These are phyloP conservation scores for Steinernema scapterisci DNA, from an alignment of 2,888 invertebrate species.

Conservation along the genomic window DNA sequence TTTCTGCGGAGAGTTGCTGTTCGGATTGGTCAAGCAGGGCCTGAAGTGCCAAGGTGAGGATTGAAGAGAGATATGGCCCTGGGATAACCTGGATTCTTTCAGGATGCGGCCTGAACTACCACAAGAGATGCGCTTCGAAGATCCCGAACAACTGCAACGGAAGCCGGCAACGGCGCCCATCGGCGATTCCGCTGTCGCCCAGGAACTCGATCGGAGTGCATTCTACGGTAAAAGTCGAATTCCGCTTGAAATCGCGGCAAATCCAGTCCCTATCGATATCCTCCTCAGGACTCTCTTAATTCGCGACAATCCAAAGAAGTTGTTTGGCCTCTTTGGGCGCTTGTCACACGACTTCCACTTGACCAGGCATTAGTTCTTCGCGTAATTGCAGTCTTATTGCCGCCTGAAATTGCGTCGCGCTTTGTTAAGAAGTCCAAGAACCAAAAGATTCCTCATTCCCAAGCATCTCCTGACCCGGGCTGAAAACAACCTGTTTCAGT, in stretches of 20 bases:
- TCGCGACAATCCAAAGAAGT: too few relatives aligned
- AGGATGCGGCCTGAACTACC: slow-evolving; percentile 97
- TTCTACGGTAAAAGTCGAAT: slow-evolving; percentile 33
- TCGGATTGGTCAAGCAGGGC: slow-evolving; percentile 95
- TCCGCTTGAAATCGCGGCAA: too few relatives aligned
- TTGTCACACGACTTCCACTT: too few relatives aligned
- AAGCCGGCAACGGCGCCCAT: slow-evolving; percentile 70
- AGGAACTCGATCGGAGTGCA: slow-evolving; percentile 58
- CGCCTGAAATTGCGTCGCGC: too few relatives aligned
- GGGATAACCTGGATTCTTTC: slow-evolving; percentile 75
- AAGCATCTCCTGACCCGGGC: not conserved
- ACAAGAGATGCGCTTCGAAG: slow-evolving; percentile 90
- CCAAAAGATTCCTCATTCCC: too few relatives aligned
- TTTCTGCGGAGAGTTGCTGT: slow-evolving; percentile 99
- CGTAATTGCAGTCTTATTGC: too few relatives aligned
- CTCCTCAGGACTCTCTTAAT: too few relatives aligned
- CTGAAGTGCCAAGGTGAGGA: slow-evolving; percentile 92
- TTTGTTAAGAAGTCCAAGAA: too few relatives aligned
- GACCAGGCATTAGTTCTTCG: too few relatives aligned
- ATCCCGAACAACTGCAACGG: slow-evolving; percentile 93
- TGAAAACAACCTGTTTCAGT: not conserved
- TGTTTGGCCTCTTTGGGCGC: too few relatives aligned
- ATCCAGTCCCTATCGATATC: too few relatives aligned
- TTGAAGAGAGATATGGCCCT: too few relatives aligned
- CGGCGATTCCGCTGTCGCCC: slow-evolving; percentile 68